Base-by-base conservation (phyloP, 2,113 vertebrate genomes). In the Gallinago jamesoni region DNA sequence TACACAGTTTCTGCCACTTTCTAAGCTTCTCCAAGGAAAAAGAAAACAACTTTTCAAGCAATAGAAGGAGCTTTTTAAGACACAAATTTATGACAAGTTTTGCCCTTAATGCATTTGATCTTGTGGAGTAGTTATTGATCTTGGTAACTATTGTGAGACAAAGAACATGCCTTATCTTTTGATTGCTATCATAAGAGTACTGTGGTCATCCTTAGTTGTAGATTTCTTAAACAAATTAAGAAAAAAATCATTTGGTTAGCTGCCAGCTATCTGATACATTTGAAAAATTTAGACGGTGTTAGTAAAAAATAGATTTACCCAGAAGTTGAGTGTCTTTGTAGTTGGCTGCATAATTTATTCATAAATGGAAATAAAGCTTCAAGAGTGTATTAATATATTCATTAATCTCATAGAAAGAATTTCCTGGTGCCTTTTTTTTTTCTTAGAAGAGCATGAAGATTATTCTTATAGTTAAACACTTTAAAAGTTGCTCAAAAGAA, bases 341-440 rank as follows among this genome's bases (percentile, higher is more conserved):
- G 88, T 89, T 84, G 78, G 48, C 17, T 64, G n/a, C 28, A 75
- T 93, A 90, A 96, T 93, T 94, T 95, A 94, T 94, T 95, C 37
- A 92, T 97, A 84, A 86, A 67, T 88, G 45, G 45, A 63, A 95
- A 88, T 84, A 94, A 76, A 91, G 35, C 59, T 83, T 93, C 48
- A 78, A 91, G 48, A 94, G 5, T 74, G 3, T 81, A 91, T 91
- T 91, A 87, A 94, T 89, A 88, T 81, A 93, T 85, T 92, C 45
- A 93, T 91, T 93, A 89, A 79, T 90, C 53, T 80, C 47, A 73
- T 35, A 73, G 59, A 94, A 93, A 80, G 15, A 59, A 84, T 87
- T 90, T 43, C 19, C 59, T 89, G 23, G 9, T 64, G 16, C 8
- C 9, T 64, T 52, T 83, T 77, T 47, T 25, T 78, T 72, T 56